phyloP scores from a whole-genome alignment of 2,888 invertebrate species.

The Ecdyonurus torrentis region DNA sequence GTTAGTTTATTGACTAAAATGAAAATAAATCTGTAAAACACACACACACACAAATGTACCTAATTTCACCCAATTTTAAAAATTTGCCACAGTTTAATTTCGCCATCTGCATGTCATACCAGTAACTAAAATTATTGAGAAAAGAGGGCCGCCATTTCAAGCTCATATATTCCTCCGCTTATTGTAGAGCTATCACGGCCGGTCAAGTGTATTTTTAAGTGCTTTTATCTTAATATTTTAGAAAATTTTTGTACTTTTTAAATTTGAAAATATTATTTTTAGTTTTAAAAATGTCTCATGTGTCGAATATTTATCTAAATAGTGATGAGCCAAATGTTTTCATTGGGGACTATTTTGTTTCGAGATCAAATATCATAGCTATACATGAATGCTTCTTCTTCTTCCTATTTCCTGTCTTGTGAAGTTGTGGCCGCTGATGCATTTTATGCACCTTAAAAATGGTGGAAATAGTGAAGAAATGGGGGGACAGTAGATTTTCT shows the following conservation, averaged over 20 bases:
- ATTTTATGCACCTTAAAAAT: conserved; percentile 52
- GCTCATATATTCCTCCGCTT: neutral
- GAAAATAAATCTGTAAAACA: too few species aligned
- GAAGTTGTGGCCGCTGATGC: conserved; percentile 15
- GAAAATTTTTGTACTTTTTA: too few species aligned
- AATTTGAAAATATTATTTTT: too few species aligned
- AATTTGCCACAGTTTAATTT: too few species aligned
- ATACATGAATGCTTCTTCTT: conserved; percentile 8
- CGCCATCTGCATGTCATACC: neutral
- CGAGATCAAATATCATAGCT: conserved; percentile 7
- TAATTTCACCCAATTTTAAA: too few species aligned
- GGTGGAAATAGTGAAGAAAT: conserved; percentile 66
- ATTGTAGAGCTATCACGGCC: neutral
- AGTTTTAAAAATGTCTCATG: too few species aligned
- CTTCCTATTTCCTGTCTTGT: conserved; percentile 16
- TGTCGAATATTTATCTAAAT: too few species aligned
- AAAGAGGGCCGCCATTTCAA: neutral
- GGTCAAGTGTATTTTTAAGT: too few species aligned
- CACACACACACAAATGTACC: too few species aligned
- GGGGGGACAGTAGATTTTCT: conserved; percentile 69
- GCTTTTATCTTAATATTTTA: too few species aligned
- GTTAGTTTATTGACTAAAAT: too few species aligned
- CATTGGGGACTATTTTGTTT: conserved; percentile 6
- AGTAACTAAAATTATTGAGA: neutral
- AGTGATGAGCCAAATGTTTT: too few species aligned